phyloP scores from a whole-genome alignment of 1,140 invertebrate genomes.

The Lineus longissimus region DNA sequence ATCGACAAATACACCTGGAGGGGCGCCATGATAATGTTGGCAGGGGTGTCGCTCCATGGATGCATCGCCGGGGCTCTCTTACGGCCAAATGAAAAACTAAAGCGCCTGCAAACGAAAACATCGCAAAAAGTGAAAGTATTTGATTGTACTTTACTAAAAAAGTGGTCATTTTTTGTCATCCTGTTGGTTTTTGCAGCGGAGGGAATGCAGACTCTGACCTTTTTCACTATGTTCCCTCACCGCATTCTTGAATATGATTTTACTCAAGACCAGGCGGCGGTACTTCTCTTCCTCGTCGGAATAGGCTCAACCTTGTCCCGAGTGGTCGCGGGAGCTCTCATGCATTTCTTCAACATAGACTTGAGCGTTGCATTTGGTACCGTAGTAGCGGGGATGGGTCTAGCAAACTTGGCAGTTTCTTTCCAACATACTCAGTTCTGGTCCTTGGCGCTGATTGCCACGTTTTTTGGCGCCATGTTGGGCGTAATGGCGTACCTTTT shows the following conservation, averaged over 20 bases:
- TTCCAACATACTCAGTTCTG: slow-evolving; percentile 7
- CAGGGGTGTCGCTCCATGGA: slow-evolving; percentile 21
- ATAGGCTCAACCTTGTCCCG: slow-evolving; percentile 34
- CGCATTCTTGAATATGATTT: slow-evolving; percentile 16
- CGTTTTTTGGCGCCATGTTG: slow-evolving; percentile 28
- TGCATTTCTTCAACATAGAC: slow-evolving; percentile 13
- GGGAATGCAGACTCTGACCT: slow-evolving; percentile 24
- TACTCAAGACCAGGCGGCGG: slow-evolving; percentile 55
- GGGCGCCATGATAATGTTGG: slow-evolving; percentile 56
- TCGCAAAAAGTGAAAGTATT: slow-evolving; percentile 9
- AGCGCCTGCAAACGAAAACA: neutral
- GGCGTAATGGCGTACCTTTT: slow-evolving; percentile 25
- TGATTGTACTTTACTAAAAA: slow-evolving; percentile 22
- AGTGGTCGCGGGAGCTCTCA: slow-evolving; percentile 17
- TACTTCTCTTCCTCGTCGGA: slow-evolving; percentile 83
- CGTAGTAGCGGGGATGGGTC: slow-evolving; percentile 16
- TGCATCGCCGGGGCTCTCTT: slow-evolving; percentile 23
- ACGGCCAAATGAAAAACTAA: neutral
- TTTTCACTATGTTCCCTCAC: slow-evolving; percentile 23
- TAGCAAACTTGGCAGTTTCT: slow-evolving; percentile 12
- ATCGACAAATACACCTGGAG: slow-evolving; percentile 68
- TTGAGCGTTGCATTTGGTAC: slow-evolving; percentile 18
- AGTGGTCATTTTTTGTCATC: slow-evolving; percentile 18
- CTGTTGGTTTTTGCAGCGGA: slow-evolving; percentile 23
- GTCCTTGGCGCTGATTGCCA: slow-evolving; percentile 13